Base-by-base conservation (phyloP, 2,888 invertebrate species). In the Apamea epomidion region DNA sequence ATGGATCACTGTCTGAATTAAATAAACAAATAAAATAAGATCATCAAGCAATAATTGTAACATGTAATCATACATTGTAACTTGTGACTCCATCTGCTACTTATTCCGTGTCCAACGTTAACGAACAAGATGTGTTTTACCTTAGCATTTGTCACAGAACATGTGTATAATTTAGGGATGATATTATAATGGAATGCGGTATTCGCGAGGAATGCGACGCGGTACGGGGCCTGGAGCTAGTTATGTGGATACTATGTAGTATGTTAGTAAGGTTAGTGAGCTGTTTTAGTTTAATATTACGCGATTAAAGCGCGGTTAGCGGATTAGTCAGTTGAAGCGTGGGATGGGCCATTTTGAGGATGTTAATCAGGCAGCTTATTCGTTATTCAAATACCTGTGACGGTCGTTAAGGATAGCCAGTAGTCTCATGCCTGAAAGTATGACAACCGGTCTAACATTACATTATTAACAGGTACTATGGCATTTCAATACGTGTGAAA, bases 161-260 rank as follows among this genome's bases (percentile, higher is more conserved):
- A 74, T 75, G 80, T 76, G 70, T 76, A 74, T 87, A 84, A 87
- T 51, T 87, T 87, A 86, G 73, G 81, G 80, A 87, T 84, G 85
- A 86, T 86, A 87, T 87, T 87, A 70, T 83, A 78, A 84, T 68
- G 84, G 87, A 81, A 86, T 83, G 85, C 45, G 84, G 81, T 80
- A 75, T 75, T 83, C 70, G 18, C 65, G 7, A 74, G 80, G 76
- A 81, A 86, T 78, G 76, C 65, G 68, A 67, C 70, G 48, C 72
- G n/a, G 72, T 87, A 76, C 70, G 58, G 76, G 60, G 77, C 37
- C 73, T 68, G 51, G 8, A 54, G 80, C 73, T 78, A 80, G 80
- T 83, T 85, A 76, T 80, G 76, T 74, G 67, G 21, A 42, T 51
- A 82, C 69, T 73, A 64, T 76, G 75, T 86, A 68, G 58, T 83